phyloP scores from a whole-genome alignment of 1,140 invertebrate species.

The Scaptomyza hsui region DNA sequence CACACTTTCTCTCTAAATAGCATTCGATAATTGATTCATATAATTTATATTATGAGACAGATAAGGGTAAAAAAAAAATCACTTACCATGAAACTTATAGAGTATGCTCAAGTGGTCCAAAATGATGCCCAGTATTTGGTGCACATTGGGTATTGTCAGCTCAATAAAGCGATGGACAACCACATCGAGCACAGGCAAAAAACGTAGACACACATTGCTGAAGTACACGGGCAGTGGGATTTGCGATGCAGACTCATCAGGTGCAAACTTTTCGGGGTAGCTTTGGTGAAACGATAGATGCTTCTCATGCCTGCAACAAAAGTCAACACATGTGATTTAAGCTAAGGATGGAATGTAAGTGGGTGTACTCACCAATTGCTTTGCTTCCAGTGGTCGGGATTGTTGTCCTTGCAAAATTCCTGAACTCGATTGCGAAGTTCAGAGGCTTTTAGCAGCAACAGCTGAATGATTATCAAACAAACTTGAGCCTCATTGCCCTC shows the following conservation, averaged over 20 bases:
- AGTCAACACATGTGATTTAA: background rate
- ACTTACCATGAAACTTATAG: slow-evolving; percentile 97
- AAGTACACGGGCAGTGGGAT: slow-evolving; percentile 93
- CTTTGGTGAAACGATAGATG: slow-evolving; percentile 96
- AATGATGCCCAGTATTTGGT: slow-evolving; percentile 94
- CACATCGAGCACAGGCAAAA: slow-evolving; percentile 97
- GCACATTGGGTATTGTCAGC: slow-evolving; percentile 89
- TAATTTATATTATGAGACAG: background rate
- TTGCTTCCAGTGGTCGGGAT: slow-evolving; percentile 97
- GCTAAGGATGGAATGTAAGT: background rate
- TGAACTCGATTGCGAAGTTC: slow-evolving; percentile 96
- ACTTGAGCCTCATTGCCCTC: slow-evolving; percentile 96
- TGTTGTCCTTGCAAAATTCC: slow-evolving; percentile 97
- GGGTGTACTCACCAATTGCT: slow-evolving; percentile 90
- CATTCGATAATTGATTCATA: too few relatives aligned
- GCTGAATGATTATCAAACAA: slow-evolving; percentile 97
- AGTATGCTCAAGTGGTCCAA: slow-evolving; percentile 95
- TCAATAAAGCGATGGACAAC: slow-evolving; percentile 97
- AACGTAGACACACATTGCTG: slow-evolving; percentile 97
- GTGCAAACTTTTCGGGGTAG: slow-evolving; percentile 97
- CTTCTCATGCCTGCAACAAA: slow-evolving; percentile 93
- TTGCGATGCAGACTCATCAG: slow-evolving; percentile 90
- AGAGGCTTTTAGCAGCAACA: slow-evolving; percentile 92
- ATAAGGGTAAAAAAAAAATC: background rate
- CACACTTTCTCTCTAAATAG: too few relatives aligned